Percentiles rank a stretch among this genome's conserved stretches.
phyloP scores from a whole-genome alignment of 2,113 vertebrate genomes.

The Aphyosemion australe region DNA sequence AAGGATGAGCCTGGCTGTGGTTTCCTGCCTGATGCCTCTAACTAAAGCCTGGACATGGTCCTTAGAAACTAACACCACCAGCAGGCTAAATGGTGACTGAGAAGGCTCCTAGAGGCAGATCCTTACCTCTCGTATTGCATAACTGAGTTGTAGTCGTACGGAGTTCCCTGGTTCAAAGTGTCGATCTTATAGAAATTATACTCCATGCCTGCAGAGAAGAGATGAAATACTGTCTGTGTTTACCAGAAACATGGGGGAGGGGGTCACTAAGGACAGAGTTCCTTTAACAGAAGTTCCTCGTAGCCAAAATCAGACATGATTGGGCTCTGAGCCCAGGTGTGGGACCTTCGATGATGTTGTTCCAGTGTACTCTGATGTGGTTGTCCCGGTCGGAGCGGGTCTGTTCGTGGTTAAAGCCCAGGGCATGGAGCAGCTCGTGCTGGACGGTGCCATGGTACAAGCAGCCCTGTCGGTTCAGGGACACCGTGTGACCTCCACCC shows the following conservation, averaged over 20 bases:
- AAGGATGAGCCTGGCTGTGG: too few species aligned
- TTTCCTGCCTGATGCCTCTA: too few species aligned
- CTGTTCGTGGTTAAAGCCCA: constrained; percentile 78
- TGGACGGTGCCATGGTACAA: constrained; percentile 54
- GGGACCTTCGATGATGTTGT: too few species aligned
- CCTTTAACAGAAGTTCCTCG: too few species aligned
- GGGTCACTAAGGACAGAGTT: too few species aligned
- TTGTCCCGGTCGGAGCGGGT: constrained; percentile 69
- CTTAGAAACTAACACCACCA: not conserved
- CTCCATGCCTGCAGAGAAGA: constrained; percentile 27
- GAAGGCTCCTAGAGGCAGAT: too few species aligned
- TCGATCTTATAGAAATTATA: constrained; percentile 60
- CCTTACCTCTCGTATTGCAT: constrained; percentile 73
- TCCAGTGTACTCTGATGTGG: constrained; percentile 54
- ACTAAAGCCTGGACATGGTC: too few species aligned
- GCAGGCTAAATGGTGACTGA: too few species aligned
- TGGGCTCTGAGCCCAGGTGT: too few species aligned
- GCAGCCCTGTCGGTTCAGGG: constrained; percentile 55
- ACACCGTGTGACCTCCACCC: constrained; percentile 64
- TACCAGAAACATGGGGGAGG: too few species aligned
- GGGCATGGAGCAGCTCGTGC: constrained; percentile 73
- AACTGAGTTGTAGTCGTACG: constrained; percentile 78
- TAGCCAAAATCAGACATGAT: too few species aligned
- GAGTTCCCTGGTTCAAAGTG: constrained; percentile 72
- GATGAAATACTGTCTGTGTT: too few species aligned